Evolutionary conservation across 2,113 vertebrate species (phyloP), one percentile per base, ranked within the genome.

Genomic region (Heteronetta atricapilla): DNA sequence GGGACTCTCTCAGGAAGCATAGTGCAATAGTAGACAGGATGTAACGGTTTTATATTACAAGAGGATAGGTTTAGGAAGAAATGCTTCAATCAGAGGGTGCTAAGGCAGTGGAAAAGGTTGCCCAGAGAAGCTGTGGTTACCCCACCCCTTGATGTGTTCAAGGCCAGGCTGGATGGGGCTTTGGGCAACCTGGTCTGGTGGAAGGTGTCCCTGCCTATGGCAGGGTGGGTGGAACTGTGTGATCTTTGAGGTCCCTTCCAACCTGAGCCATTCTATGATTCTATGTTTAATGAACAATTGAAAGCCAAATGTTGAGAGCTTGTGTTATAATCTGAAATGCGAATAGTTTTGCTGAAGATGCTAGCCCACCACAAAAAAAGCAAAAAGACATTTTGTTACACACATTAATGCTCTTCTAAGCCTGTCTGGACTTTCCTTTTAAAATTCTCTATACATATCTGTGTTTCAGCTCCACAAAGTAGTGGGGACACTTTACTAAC

Each of bases 301-400:
- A 55, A 53, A 64, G 44, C 29, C 53, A 60, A 82, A 64, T 0
- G 20, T 22, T 22, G 82, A 67, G 82, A 82, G 38, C 74, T 55
- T 7, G 2, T 48, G 66, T 67, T 76, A 19, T 60, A 87, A 91
- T 6, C 33, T 68, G 66, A 87, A 87, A 87, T 2, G 3, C 1
- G 0, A 79, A 53, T 3, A 52, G 74, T 17, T 78, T 26, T 5
- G 3, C 52, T 38, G 76, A 52, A 85, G 53, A 52, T 26, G 38
- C 52, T 52, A 38, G 31, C 46, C 29, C 8, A 42, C 11, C 31
- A 50, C 22, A 70, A 60, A 52, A 52, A 75, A 86, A 66, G 26
- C 29, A 84, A 91, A 84, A 44, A 25, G 1, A 52, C 1, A 0
- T 5, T 44, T 67, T 53, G 38, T 48, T 33, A 55, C 0, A 5